phyloP scores from a whole-genome alignment of 2,113 vertebrate species.

The Illadopsis cleaveri region DNA sequence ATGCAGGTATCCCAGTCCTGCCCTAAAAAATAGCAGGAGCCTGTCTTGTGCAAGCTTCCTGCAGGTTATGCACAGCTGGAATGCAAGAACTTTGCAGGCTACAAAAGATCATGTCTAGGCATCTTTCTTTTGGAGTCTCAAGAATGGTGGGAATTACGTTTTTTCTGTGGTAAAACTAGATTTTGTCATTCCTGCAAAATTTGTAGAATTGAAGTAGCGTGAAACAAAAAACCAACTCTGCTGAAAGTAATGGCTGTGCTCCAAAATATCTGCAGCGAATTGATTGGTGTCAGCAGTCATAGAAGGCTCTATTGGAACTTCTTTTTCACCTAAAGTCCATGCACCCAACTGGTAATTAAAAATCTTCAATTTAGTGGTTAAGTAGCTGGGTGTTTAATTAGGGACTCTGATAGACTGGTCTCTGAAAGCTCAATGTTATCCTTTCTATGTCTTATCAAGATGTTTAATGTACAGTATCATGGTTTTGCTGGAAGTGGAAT shows the following conservation, averaged over 20 bases:
- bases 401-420: conserved; percentile 20
- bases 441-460: conserved; percentile 42
- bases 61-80: conserved; percentile 68
- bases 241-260: conserved; percentile 42
- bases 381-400: conserved; percentile 60
- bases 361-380: conserved; percentile 11
- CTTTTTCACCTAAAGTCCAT: conserved; percentile 55
- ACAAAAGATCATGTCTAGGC: conserved; percentile 55
- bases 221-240: not conserved
- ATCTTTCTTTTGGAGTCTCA: conserved; percentile 61
- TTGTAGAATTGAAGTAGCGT: conserved; percentile 50
- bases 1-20: conserved; percentile 45
- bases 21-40: conserved; percentile 24
- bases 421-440: conserved; percentile 47
- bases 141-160: conserved; percentile 36
- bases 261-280: not conserved
- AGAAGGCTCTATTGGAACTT: conserved; percentile 58
- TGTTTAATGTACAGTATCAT: conserved; percentile 52
- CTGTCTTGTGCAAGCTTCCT: conserved; percentile 39
- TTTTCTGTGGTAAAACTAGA: conserved; percentile 49
- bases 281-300: conserved; percentile 8
- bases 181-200: conserved; percentile 56
- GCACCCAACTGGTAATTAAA: conserved; percentile 39
- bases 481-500: conserved; percentile 21
- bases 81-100: conserved; percentile 61